Evolutionary conservation across 1,140 invertebrate genomes (phyloP).

Genomic region (Chironomus tepperi): DNA sequence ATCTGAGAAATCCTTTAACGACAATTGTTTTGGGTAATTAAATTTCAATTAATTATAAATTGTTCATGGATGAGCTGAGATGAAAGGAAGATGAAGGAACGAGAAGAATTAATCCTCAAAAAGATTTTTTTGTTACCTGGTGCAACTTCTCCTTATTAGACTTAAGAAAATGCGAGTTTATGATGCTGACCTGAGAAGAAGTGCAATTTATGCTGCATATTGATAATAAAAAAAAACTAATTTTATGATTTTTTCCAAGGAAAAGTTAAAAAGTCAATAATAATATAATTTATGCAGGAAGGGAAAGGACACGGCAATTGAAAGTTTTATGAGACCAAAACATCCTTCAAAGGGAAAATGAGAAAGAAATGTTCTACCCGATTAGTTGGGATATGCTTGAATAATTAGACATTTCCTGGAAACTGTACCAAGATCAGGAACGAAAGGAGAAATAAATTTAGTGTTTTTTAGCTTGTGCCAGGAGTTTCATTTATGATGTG

Average conservation of each 20-base stretch:
- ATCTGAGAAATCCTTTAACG: not conserved
- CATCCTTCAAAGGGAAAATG: not conserved
- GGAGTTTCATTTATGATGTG: slow-evolving; percentile 6
- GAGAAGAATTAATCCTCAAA: not conserved
- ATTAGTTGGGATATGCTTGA: not conserved
- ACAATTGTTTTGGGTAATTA: slow-evolving; percentile 14
- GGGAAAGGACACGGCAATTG: not conserved
- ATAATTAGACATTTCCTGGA: not conserved
- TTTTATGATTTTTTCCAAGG: not conserved
- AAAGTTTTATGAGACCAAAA: not conserved
- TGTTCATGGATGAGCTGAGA: not conserved
- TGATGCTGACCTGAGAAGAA: slow-evolving; percentile 5
- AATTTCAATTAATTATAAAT: slow-evolving; percentile 15
- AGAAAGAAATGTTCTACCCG: not conserved
- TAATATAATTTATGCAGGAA: not conserved
- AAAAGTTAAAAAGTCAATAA: slow-evolving; percentile 11
- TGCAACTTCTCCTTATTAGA: no score
- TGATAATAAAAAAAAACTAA: not conserved
- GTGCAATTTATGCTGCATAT: not conserved
- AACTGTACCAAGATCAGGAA: not conserved
- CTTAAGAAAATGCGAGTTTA: not conserved
- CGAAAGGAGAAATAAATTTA: no score
- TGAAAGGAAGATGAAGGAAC: not conserved
- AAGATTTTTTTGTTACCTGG: no score
- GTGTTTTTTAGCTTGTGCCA: not conserved